Percentiles rank a stretch among this genome's conserved stretches.
Evolutionary conservation across 2,888 invertebrate genomes (phyloP).

Genomic region (Sesia apiformis): DNA sequence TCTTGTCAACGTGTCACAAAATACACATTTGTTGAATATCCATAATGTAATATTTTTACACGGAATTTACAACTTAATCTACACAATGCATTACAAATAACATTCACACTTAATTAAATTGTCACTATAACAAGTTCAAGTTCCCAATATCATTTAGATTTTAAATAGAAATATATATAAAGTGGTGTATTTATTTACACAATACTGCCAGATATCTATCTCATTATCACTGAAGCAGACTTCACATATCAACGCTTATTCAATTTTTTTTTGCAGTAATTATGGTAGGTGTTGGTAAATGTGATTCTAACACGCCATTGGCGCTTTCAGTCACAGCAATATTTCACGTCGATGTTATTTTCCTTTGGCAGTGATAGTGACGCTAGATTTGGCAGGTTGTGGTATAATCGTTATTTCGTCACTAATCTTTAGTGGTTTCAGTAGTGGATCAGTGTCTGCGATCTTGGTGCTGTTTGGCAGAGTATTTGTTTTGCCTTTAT

Average conservation of each 20-base stretch:
- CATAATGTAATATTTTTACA: conserved; percentile 33
- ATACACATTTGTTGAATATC: conserved; percentile 29
- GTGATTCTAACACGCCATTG: not conserved
- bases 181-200: conserved; percentile 45
- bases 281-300: too few relatives aligned
- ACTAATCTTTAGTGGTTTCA: conserved; percentile 91
- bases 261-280: too few relatives aligned
- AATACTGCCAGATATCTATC: conserved; percentile 50
- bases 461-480: conserved; percentile 17
- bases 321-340: not conserved
- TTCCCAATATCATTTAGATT: conserved; percentile 32
- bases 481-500: conserved; percentile 75
- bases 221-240: conserved; percentile 32
- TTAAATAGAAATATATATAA: conserved; percentile 39
- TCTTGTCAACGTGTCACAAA: conserved; percentile 17
- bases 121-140: conserved; percentile 38
- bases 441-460: conserved; percentile 74
- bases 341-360: conserved; percentile 45
- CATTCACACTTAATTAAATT: conserved; percentile 44
- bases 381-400: conserved; percentile 80
- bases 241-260: conserved; percentile 3
- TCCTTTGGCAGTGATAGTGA: conserved; percentile 63
- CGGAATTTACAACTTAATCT: conserved; percentile 46
- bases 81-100: conserved; percentile 36
- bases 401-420: conserved; percentile 95